Evolutionary conservation across 2,888 invertebrate genomes (phyloP), one percentile per base, ranked within the genome.

Genomic region (Syritta pipiens): DNA sequence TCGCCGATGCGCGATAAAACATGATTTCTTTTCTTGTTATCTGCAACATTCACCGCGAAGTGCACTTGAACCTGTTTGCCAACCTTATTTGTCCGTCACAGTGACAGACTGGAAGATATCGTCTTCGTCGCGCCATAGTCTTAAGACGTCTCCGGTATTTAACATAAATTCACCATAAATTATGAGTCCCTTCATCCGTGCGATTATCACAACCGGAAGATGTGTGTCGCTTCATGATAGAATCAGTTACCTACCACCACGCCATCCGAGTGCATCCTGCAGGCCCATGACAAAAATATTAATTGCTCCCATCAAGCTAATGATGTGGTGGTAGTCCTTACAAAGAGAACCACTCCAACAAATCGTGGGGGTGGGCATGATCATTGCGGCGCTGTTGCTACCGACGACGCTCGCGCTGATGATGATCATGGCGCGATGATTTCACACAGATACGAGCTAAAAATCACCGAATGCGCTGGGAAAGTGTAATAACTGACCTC

Each of bases 401-500:
- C 40, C 28, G 28, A 17, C 12, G 20, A 30, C n/a, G n/a, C n/a
- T n/a, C n/a, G n/a, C n/a, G n/a, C n/a, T 51, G 46, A 55, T 24
- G 32, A 17, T 30, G 24, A 57, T 57, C 40, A 57, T 62, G 19
- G 49, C 57, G 48, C 35, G 62, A 46, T 71, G 35, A 51, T 44
- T 62, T 67, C 62, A 62, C 62, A 46, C 67, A 74, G 74, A 62
- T 72, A 40, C 17, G 14, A 67, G 7, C n/a, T 44, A 3, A 10
- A 35, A 48, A 67, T 65, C 22, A 1, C 4, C 62, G 46, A 71
- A 48, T 69, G 46, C 53, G 37, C 5, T 37, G 19, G 28, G 19
- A 62, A 71, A 79, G 74, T 79, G 62, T 79, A 79, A 86, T 86
- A 86, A 86, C 86, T 86, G 87, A 86, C 86, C 86, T 86, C 86